Conservation (phyloP, 2,888 invertebrate species). For the Pimpla rufipes region DNA sequence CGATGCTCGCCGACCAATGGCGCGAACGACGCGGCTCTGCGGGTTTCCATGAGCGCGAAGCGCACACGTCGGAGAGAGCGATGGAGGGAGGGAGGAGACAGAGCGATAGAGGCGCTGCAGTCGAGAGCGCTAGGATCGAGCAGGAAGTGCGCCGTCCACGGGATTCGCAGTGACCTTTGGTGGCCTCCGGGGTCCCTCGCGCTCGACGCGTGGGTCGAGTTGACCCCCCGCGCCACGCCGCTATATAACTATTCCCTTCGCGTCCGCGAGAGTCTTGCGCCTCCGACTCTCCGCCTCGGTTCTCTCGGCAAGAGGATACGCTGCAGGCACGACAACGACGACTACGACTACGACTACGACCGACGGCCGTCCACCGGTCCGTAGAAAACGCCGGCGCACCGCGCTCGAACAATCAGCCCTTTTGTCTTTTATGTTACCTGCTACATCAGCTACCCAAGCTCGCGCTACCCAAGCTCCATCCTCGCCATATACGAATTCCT, state of each 20-base stretch:
- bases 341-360: background rate
- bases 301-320: conserved; percentile 10
- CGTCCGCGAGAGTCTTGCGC: conserved; percentile 44
- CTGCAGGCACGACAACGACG: conserved; percentile 38
- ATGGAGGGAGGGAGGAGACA: conserved; percentile 14
- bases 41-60: conserved; percentile 17
- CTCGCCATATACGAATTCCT: conserved; percentile 64
- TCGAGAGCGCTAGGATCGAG: conserved; percentile 62
- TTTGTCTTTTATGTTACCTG: conserved; percentile 69
- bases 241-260: conserved; percentile 45
- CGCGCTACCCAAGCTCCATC: conserved; percentile 25
- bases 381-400: conserved; percentile 15
- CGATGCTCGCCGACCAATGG: conserved; percentile 41
- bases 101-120: conserved; percentile 22
- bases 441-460: conserved; percentile 18
- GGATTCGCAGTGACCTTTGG: conserved; percentile 70
- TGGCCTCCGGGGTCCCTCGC: conserved; percentile 65
- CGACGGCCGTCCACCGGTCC: background rate
- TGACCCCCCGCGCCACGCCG: conserved; percentile 71
- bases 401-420: conserved; percentile 74
- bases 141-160: conserved; percentile 70
- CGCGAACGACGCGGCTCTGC: conserved; percentile 33
- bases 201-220: conserved; percentile 74
- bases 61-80: conserved; percentile 20
- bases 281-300: conserved; percentile 50